Evolutionary conservation across 1,140 invertebrate genomes (phyloP).

Genomic region (Drosophila aff.): DNA sequence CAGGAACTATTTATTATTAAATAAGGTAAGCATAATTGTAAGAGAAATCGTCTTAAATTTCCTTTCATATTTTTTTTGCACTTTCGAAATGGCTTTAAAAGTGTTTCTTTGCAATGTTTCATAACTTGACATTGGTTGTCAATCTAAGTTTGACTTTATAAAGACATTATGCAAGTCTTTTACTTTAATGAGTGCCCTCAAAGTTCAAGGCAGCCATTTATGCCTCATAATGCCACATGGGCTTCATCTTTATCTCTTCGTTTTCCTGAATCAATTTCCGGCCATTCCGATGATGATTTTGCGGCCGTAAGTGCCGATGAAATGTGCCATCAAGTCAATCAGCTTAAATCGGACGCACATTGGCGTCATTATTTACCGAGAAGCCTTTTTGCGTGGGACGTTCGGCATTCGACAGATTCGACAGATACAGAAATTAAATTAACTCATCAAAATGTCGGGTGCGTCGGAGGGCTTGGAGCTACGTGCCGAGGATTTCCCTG

Average conservation of each 20-base stretch:
- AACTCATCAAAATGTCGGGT: conserved; percentile 47
- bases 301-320: background rate
- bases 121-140: background rate
- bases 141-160: background rate
- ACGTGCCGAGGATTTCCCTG: conserved; percentile 54
- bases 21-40: background rate
- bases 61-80: too few relatives aligned
- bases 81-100: background rate
- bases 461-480: conserved; percentile 43
- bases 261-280: conserved; percentile 54
- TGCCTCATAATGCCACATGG: conserved; percentile 9
- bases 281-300: conserved; percentile 24
- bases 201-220: background rate
- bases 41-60: background rate
- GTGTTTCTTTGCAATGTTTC: too few relatives aligned
- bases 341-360: conserved; percentile 56
- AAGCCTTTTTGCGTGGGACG: conserved; percentile 8
- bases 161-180: background rate
- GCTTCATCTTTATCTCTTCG: conserved; percentile 17
- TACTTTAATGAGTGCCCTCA: background rate
- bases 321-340: conserved; percentile 61
- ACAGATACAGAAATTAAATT: conserved; percentile 68
- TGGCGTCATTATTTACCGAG: conserved; percentile 38
- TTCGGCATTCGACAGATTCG: conserved; percentile 17
- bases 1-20: background rate